Base-by-base conservation (phyloP, 2,113 vertebrate species). In the Empidonax traillii region DNA sequence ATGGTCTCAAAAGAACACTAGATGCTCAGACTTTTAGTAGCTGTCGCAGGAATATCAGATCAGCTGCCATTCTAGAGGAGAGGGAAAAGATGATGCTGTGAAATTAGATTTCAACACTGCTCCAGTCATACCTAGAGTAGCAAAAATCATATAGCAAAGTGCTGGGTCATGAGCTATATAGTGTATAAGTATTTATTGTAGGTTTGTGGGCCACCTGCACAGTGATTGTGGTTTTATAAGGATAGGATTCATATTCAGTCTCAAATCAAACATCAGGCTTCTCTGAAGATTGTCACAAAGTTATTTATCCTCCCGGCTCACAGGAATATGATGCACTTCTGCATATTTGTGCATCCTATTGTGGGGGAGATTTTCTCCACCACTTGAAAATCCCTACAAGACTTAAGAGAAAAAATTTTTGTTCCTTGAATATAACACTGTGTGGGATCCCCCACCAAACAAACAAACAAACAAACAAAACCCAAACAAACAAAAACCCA, bases 41-140 rank as follows among this genome's bases (percentile, higher is more conserved):
- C 53, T 85, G 71, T 37, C 93, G 80, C 44, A 53, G 46, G 61
- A 86, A 79, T 87, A 87, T 81, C 31, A 55, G 39, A 52, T 85
- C 89, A 58, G 24, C 74, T 94, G 75, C 82, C 73, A 76, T 81
- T 79, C 91, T 56, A 82, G 75, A 87, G 62, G 39, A 94, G 53
- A 79, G 14, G 15, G n/a, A 77, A 67, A 82, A 87, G 43, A 87
- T 91, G 55, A 51, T n/a, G 76, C 47, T 2, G 3, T 74, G 47
- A 97, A 97, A 97, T 95, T 81, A 74, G 49, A 91, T 95, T 97
- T 96, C 81, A 86, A 44, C 35, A 47, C 66, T 77, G 44, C 11
- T 90, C 27, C 24, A 75, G n/a, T 90, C 83, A 72, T 80, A 90
- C 56, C 4, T n/a, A 31, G 9, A 23, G 59, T 69, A 80, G 75